Evolutionary conservation across 2,113 vertebrate species (phyloP).

Genomic region (Menura novaehollandiae): DNA sequence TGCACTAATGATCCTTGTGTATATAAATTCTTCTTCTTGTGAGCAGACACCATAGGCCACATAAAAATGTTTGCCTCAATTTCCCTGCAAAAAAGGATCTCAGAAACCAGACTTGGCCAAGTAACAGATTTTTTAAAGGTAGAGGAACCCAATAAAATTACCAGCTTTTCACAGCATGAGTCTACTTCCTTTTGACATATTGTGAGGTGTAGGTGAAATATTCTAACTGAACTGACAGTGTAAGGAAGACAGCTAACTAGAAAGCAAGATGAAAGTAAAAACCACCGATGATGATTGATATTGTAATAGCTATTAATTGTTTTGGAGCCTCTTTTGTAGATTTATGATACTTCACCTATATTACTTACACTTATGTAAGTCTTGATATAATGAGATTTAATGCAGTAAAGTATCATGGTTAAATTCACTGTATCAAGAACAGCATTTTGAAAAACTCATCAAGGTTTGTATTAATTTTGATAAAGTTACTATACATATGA

Average conservation of each 20-base stretch:
- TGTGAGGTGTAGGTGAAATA: slow-evolving; percentile 89
- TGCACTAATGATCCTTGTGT: slow-evolving; percentile 91
- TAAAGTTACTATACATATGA: neutral
- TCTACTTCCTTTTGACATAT: slow-evolving; percentile 84
- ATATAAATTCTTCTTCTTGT: slow-evolving; percentile 90
- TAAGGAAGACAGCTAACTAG: slow-evolving; percentile 79
- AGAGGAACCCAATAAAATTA: slow-evolving; percentile 87
- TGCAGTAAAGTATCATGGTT: neutral
- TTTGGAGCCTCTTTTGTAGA: slow-evolving; percentile 68
- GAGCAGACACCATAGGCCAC: slow-evolving; percentile 88
- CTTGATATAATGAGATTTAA: slow-evolving; percentile 40
- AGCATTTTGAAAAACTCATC: neutral
- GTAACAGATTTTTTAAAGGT: slow-evolving; percentile 84
- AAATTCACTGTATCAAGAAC: slow-evolving; percentile 23
- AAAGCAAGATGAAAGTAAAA: slow-evolving; percentile 77
- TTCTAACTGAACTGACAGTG: slow-evolving; percentile 86
- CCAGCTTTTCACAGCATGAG: slow-evolving; percentile 87
- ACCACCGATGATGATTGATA: slow-evolving; percentile 70
- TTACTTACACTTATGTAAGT: slow-evolving; percentile 31
- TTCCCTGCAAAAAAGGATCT: slow-evolving; percentile 82
- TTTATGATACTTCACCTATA: slow-evolving; percentile 57
- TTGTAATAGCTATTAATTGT: slow-evolving; percentile 59
- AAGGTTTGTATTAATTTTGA: neutral
- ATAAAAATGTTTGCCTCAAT: slow-evolving; percentile 91
- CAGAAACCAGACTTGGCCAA: slow-evolving; percentile 82